Conservation (phyloP, 2,888 invertebrate genomes). For the Synergus gifuensis region DNA sequence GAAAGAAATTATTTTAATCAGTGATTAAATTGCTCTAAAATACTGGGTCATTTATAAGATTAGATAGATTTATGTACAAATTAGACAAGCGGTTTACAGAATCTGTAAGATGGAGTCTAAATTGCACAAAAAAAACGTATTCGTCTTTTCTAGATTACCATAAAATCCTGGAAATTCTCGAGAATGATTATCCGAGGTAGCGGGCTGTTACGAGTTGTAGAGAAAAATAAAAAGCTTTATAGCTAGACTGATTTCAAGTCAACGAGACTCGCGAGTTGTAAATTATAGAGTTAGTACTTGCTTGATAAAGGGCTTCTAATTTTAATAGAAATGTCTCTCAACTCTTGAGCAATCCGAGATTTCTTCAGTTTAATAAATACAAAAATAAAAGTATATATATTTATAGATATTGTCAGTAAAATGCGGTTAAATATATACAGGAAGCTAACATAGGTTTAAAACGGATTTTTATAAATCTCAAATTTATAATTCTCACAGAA, state of each 20-base stretch:
- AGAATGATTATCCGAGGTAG: not conserved
- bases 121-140: slow-evolving; percentile 22
- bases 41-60: not conserved
- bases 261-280: not conserved
- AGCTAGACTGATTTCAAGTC: not conserved
- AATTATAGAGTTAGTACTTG: not conserved
- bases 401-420: no score
- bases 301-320: not conserved
- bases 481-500: no score
- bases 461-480: no score
- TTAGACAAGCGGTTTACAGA: not conserved
- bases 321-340: not conserved
- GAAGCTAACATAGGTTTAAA: no score
- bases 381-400: no score
- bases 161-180: slow-evolving; percentile 5
- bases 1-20: not conserved
- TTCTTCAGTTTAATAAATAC: not conserved
- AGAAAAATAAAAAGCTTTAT: not conserved
- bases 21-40: not conserved
- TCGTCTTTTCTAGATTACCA: slow-evolving; percentile 12
- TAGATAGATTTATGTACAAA: not conserved
- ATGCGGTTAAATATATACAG: no score
- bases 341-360: not conserved
- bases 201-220: not conserved
- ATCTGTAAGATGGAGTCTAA: not conserved